A percentile compares a stretch with the other conserved stretches of the same genome.
phyloP scores from a whole-genome alignment of 2,797 vertebrate genomes.

The Oryzias dopingdopingensis region DNA sequence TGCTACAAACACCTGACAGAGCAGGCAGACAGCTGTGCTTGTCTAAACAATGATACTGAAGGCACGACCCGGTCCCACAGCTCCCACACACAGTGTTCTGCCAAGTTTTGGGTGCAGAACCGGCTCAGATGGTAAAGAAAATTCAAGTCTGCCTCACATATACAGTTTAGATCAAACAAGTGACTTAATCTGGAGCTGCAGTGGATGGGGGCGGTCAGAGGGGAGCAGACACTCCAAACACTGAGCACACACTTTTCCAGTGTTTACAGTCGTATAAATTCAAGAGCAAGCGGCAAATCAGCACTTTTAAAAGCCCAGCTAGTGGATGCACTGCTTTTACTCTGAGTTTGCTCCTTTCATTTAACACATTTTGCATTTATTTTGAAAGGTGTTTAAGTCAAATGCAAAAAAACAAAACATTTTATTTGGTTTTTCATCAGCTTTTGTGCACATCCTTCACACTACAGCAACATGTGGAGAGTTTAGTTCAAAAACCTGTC shows the following conservation, averaged over 20 bases:
- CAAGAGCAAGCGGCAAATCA: constrained; percentile 16
- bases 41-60: constrained; percentile 67
- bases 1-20: constrained; percentile 65
- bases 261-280: constrained; percentile 61
- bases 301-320: constrained; percentile 29
- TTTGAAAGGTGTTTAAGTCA: not conserved
- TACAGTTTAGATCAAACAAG: constrained; percentile 4
- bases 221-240: constrained; percentile 1
- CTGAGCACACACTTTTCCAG: constrained; percentile 46
- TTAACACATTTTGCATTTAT: not conserved
- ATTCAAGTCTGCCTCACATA: not conserved
- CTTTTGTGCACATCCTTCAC: constrained; percentile 7
- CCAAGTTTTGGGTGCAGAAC: constrained; percentile 39
- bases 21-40: constrained; percentile 64
- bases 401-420: not conserved
- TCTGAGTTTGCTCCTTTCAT: too few species aligned
- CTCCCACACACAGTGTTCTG: constrained; percentile 39
- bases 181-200: constrained; percentile 4
- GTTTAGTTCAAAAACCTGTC: constrained; percentile 4
- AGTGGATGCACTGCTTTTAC: constrained; percentile 2
- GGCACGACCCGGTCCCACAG: constrained; percentile 40
- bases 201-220: constrained; percentile 2
- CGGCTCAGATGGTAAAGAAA: constrained; percentile 3
- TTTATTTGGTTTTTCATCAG: not conserved
- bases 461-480: not conserved